Evolutionary conservation across 2,797 vertebrate genomes (phyloP).

Genomic region (Lithobates sylvaticus): DNA sequence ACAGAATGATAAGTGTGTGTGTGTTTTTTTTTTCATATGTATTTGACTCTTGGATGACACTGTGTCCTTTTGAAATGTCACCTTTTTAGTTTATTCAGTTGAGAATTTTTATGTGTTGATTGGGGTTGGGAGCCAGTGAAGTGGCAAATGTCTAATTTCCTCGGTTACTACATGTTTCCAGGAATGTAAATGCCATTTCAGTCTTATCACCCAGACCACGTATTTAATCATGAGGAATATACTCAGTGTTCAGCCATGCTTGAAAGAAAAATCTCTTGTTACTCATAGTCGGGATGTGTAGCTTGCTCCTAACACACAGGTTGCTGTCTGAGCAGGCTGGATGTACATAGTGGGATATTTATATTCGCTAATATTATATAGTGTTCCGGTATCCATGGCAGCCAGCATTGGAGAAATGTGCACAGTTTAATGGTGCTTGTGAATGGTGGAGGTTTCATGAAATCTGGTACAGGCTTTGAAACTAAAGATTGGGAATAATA

Average conservation of each 20-base stretch:
- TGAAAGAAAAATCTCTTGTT: conserved; percentile 2
- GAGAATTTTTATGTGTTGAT: neutral
- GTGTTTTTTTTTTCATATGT: too few species aligned
- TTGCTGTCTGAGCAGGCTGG: neutral
- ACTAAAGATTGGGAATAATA: neutral
- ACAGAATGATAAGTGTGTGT: too few species aligned
- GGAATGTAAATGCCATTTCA: neutral
- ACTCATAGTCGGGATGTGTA: neutral
- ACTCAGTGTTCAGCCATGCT: conserved; percentile 1
- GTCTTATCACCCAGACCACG: neutral
- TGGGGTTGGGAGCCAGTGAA: neutral
- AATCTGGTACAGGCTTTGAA: conserved; percentile 13
- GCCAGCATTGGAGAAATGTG: conserved; percentile 55
- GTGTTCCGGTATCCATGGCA: conserved; percentile 76
- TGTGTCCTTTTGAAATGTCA: neutral
- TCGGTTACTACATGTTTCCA: neutral
- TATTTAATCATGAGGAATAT: conserved; percentile 1
- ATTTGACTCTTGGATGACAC: too few species aligned
- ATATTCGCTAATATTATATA: conserved; percentile 61
- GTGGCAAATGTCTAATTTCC: neutral
- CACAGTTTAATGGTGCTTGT: neutral
- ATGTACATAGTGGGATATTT: conserved; percentile 40
- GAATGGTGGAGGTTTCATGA: neutral
- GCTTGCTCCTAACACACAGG: conserved; percentile 9
- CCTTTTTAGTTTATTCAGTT: neutral